A percentile compares a stretch with the other conserved stretches of the same genome.
phyloP scores from a whole-genome alignment of 2,113 vertebrate genomes.

The Piprites chloris region DNA sequence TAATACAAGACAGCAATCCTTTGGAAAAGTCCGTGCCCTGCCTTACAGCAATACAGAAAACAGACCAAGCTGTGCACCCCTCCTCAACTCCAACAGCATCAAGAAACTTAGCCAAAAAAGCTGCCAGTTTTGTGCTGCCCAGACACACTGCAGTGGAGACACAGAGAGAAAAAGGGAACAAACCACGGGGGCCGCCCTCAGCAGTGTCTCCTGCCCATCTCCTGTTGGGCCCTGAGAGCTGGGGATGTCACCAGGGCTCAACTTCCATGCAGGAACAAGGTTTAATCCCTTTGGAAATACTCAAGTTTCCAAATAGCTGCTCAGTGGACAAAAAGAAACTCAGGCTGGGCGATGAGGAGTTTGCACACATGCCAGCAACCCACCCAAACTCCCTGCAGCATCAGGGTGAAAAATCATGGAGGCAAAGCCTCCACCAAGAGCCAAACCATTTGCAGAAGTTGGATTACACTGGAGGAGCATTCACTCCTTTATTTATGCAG shows the following conservation, averaged over 20 bases:
- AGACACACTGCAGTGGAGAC: background rate
- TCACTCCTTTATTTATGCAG: background rate
- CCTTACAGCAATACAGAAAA: background rate
- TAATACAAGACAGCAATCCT: background rate
- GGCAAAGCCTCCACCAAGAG: background rate
- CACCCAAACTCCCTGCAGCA: background rate
- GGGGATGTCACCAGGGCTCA: background rate
- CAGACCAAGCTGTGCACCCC: background rate
- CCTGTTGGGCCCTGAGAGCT: background rate
- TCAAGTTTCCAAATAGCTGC: background rate
- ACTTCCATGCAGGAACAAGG: fast-evolving
- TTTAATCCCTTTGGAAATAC: background rate
- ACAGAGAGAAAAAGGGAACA: background rate
- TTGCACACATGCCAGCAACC: background rate
- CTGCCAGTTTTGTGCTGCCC: background rate
- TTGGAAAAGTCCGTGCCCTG: background rate
- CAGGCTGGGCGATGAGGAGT: background rate
- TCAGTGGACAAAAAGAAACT: background rate
- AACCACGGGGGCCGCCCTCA: background rate
- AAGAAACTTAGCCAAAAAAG: background rate
- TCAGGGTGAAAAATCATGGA: background rate
- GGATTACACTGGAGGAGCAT: background rate
- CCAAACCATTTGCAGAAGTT: background rate
- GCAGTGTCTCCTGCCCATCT: background rate
- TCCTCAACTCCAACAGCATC: background rate